These are phyloP conservation scores for Camponotus vicinus DNA, from an alignment of 1,140 invertebrate species.

Conservation along the genomic window DNA sequence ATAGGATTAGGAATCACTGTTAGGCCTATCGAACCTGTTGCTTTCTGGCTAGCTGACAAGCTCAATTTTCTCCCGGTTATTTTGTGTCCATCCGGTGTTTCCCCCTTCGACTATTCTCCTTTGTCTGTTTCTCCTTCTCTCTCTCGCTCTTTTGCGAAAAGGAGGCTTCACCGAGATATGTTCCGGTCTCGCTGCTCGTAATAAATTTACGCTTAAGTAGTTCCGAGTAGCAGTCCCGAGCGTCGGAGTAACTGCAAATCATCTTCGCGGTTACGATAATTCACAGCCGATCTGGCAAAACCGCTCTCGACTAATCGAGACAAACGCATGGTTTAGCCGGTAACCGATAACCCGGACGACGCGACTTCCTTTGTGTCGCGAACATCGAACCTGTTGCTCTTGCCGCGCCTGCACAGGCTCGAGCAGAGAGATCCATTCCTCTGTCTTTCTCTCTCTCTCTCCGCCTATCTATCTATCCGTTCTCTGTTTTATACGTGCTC, in stretches of 20 bases:
- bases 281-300: constrained; percentile 64
- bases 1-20: constrained; percentile 35
- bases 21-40: constrained; percentile 65
- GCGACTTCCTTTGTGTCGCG: constrained; percentile 60
- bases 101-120: not conserved
- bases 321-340: constrained; percentile 63
- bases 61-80: constrained; percentile 24
- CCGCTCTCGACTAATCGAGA: constrained; percentile 61
- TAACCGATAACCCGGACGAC: constrained; percentile 55
- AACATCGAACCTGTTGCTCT: constrained; percentile 72
- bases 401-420: constrained; percentile 39
- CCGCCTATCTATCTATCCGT: not conserved
- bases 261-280: constrained; percentile 55
- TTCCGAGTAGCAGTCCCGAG: not conserved
- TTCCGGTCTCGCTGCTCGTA: constrained; percentile 10
- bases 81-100: constrained; percentile 10
- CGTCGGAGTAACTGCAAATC: constrained; percentile 31
- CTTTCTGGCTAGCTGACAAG: constrained; percentile 45
- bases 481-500: constrained; percentile 61
- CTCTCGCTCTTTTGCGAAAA: not conserved
- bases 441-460: constrained; percentile 19
- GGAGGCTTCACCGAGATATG: not conserved
- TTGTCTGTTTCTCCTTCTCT: not conserved
- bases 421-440: constrained; percentile 4
- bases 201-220: constrained; percentile 46